Percentiles rank a stretch among this genome's conserved stretches.
Conservation (phyloP, 2,113 vertebrate genomes). For the Noctilio leporinus region DNA sequence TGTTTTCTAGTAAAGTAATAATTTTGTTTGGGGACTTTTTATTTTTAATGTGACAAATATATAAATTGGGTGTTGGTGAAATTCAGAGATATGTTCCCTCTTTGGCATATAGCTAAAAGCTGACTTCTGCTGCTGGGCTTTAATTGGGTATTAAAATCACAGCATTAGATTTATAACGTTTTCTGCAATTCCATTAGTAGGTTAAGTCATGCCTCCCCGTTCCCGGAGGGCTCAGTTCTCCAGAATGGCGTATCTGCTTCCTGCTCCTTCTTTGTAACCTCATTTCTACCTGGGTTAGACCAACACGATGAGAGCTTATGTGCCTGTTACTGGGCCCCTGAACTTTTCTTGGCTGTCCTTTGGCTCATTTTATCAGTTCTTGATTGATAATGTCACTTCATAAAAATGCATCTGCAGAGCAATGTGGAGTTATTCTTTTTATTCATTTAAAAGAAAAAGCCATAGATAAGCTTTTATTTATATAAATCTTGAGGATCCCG, state of each 20-base stretch:
- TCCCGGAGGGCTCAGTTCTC: neutral
- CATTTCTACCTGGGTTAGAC: neutral
- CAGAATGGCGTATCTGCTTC: neutral
- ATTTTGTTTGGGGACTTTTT: neutral
- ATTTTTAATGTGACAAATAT: conserved; percentile 2
- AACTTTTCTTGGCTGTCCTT: neutral
- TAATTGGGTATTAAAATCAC: neutral
- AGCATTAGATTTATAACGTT: neutral
- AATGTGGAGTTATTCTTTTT: neutral
- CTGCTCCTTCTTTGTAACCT: neutral
- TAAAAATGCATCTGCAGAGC: neutral
- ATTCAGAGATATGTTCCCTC: neutral
- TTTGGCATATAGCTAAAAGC: neutral
- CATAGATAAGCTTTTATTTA: neutral
- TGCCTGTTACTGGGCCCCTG: neutral
- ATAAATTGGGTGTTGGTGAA: neutral
- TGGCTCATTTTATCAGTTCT: neutral
- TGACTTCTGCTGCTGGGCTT: neutral
- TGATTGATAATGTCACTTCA: neutral
- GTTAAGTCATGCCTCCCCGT: neutral
- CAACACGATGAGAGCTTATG: neutral
- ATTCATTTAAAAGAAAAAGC: neutral
- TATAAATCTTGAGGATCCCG: neutral
- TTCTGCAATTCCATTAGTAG: neutral
- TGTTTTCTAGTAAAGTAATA: neutral